Evolutionary conservation across 2,888 invertebrate genomes (phyloP), one percentile per base, ranked within the genome.

Genomic region (Himalopsyche japonica): DNA sequence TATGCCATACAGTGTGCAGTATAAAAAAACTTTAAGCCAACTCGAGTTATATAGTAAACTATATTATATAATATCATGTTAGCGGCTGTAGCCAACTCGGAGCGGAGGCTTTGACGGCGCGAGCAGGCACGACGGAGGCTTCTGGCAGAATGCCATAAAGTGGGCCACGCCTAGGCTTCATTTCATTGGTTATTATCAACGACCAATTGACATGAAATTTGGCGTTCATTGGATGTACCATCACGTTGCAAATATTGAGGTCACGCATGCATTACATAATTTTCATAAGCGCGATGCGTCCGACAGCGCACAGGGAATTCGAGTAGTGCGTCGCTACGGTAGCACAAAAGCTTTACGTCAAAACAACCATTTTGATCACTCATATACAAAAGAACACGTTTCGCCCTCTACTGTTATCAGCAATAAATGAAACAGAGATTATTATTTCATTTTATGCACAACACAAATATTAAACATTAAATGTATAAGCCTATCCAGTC

Each of bases 161-260:
- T 87, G 85, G 85, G 92, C 92, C 92, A 91, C 92, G 92, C 92
- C 92, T 92, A 91, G 89, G 89, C 90, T 89, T 89, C 85, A 82
- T 87, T 89, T 90, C 90, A 92, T 92, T 92, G 92, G 92, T 91
- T 92, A 92, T 92, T 91, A 91, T 90, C 89, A 89, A 90, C 90
- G 91, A 91, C 92, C 92, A 92, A 92, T 92, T 92, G 92, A 92
- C 92, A 91, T 88, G 88, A 90, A 89, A 90, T 89, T 86, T 88
- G 88, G 89, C 87, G 90, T 89, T 89, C 88, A 92, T 92, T 92
- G 92, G 92, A 90, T 84, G 27, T 20, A 49, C 43, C 79, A 49
- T 82, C 82, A 76, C 79, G 78, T 79, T 84, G 84, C 84, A 84
- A 64, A 81, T 76, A 81, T 48, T 49, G 37, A 76, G 81, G 81